These are phyloP conservation scores for Stenotaenia linearis DNA, from an alignment of 2,888 invertebrate genomes.

Conservation along the genomic window DNA sequence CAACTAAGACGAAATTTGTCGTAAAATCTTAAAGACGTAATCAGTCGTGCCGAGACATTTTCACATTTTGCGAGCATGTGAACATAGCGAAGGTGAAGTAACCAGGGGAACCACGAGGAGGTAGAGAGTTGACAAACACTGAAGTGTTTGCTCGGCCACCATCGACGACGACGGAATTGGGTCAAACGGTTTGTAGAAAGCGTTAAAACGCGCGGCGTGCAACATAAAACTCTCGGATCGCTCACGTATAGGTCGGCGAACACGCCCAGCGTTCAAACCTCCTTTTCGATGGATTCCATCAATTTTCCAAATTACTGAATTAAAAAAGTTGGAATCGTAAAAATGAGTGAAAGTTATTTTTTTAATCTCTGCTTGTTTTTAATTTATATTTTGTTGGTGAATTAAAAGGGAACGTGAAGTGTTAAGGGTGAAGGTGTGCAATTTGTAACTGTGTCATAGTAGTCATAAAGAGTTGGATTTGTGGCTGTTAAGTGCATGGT, in stretches of 20 bases:
- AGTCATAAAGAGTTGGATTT: background rate
- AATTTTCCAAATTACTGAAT: background rate
- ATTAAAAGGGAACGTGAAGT: background rate
- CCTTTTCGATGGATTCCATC: background rate
- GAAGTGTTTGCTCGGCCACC: background rate
- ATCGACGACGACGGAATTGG: background rate
- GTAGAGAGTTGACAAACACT: background rate
- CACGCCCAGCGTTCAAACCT: background rate
- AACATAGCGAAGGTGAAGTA: no score
- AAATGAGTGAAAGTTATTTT: background rate
- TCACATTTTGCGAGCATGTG: no score
- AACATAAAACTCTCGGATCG: background rate
- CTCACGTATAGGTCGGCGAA: background rate
- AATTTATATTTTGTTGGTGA: no score
- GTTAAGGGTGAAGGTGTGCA: background rate
- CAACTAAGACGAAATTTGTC: no score
- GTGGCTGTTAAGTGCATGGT: background rate
- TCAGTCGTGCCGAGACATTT: no score
- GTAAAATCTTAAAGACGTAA: no score
- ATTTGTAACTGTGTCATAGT: background rate
- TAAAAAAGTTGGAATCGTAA: no score
- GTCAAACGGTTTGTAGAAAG: background rate
- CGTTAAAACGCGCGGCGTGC: background rate
- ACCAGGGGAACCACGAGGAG: no score
- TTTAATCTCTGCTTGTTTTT: no score